Conservation (phyloP, 2,113 vertebrate species). For the Thamnophis sirtalis region DNA sequence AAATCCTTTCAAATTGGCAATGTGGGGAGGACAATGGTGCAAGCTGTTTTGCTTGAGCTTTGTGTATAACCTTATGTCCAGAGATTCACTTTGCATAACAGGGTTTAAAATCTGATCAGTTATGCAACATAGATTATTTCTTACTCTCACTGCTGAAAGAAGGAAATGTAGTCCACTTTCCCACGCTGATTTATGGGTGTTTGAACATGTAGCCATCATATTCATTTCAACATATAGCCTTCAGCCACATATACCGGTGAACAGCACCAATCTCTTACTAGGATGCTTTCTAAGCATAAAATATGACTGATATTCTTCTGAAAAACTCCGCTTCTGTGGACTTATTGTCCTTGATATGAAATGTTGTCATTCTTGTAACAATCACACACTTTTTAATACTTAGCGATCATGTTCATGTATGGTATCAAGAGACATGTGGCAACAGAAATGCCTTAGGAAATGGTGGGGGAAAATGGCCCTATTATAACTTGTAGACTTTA, state of each 20-base stretch:
- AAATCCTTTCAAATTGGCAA: constrained; percentile 7
- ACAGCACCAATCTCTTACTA: neutral
- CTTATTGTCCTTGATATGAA: neutral
- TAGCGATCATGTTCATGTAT: neutral
- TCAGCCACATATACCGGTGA: neutral
- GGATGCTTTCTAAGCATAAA: neutral
- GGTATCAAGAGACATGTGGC: neutral
- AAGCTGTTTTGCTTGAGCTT: neutral
- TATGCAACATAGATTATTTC: neutral
- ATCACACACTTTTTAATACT: neutral
- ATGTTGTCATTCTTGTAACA: neutral
- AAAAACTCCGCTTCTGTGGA: neutral
- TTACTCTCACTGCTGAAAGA: neutral
- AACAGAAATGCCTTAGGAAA: neutral
- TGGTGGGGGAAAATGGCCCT: neutral
- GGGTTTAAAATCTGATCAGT: neutral
- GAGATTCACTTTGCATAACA: neutral
- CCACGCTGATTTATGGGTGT: neutral
- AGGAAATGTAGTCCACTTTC: neutral
- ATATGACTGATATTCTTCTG: neutral
- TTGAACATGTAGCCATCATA: neutral
- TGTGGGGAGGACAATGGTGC: neutral
- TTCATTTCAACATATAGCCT: neutral
- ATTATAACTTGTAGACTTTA: neutral
- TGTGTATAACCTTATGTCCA: neutral